Conservation (phyloP, 2,113 vertebrate species). For the Alectura lathami region DNA sequence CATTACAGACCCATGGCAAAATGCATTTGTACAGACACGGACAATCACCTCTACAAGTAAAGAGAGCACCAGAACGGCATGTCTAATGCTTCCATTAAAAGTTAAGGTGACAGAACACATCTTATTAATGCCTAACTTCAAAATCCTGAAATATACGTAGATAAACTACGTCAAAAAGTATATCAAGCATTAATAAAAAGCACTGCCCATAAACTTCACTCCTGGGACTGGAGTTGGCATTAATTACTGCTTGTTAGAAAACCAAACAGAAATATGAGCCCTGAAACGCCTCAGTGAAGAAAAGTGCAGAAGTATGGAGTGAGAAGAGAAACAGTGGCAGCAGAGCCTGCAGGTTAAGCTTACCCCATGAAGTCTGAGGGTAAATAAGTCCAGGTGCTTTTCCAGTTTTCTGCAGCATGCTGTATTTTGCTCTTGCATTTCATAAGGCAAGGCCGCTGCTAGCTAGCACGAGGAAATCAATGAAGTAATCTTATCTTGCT, state of each 20-base stretch:
- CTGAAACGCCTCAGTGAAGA: not conserved
- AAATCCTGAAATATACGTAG: not conserved
- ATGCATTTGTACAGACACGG: not conserved
- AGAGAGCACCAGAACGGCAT: not conserved
- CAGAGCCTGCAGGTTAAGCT: not conserved
- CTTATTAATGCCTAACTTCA: not conserved
- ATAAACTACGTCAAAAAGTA: not conserved
- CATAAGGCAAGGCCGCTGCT: not conserved
- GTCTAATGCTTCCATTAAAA: not conserved
- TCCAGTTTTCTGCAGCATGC: not conserved
- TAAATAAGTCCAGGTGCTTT: not conserved
- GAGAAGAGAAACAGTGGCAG: not conserved
- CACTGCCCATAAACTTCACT: not conserved
- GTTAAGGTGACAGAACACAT: not conserved
- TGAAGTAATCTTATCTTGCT: not conserved
- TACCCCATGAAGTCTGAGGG: not conserved
- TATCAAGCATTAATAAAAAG: not conserved
- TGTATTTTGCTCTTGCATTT: not conserved
- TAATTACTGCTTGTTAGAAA: not conserved
- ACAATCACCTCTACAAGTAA: not conserved
- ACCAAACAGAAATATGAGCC: not conserved
- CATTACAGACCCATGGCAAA: not conserved
- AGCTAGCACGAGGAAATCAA: not conserved
- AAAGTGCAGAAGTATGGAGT: not conserved
- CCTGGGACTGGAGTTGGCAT: not conserved